Conservation (phyloP, 2,113 vertebrate species). For the Hassar affinis region DNA sequence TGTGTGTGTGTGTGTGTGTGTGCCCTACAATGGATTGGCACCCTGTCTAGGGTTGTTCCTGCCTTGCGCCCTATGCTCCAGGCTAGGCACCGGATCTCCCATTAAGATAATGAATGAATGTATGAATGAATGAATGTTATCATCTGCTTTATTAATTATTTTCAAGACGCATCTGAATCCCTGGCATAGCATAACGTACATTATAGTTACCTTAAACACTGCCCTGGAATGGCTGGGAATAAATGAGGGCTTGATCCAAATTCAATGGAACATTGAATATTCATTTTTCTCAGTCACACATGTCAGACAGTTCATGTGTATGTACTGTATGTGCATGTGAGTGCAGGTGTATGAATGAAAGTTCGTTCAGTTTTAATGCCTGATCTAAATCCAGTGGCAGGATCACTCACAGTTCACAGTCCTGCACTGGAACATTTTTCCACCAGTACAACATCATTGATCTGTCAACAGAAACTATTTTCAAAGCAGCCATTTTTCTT, state of each 20-base stretch:
- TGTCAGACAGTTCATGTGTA: not conserved
- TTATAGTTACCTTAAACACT: not conserved
- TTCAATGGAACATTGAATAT: not conserved
- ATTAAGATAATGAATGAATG: too few relatives aligned
- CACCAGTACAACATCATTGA: not conserved
- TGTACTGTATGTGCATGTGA: not conserved
- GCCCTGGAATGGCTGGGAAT: not conserved
- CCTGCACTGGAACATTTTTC: not conserved
- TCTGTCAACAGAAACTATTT: constrained; percentile 6
- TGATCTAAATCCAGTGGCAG: not conserved
- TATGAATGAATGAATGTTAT: too few relatives aligned
- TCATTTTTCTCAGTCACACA: not conserved
- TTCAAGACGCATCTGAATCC: not conserved
- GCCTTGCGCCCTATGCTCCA: too few relatives aligned
- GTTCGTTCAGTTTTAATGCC: not conserved
- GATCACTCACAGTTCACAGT: not conserved
- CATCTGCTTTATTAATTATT: not conserved
- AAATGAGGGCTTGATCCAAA: not conserved
- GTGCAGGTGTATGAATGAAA: not conserved
- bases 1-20: too few relatives aligned
- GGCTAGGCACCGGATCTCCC: too few relatives aligned
- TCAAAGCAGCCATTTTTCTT: not conserved
- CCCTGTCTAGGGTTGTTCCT: too few relatives aligned
- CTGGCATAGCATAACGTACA: not conserved
- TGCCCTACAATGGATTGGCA: too few relatives aligned